Conservation (phyloP, 2,797 vertebrate genomes). For the Petrocephalus schoutedeni region DNA sequence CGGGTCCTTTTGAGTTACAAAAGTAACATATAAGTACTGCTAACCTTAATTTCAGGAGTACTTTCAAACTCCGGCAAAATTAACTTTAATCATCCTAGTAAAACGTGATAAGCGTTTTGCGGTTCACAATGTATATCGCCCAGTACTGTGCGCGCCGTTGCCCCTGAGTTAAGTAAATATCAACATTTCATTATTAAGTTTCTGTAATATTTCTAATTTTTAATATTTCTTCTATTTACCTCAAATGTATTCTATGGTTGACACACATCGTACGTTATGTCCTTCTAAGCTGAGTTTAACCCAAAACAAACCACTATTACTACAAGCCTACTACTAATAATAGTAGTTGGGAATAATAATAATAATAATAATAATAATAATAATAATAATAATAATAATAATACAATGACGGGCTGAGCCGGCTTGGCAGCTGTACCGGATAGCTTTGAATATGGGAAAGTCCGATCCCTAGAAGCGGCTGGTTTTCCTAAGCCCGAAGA, state of each 20-base stretch:
- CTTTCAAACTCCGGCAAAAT: background rate
- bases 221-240: background rate
- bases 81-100: background rate
- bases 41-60: too few species aligned
- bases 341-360: background rate
- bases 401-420: background rate
- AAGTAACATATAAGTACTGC: background rate
- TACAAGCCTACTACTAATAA: background rate
- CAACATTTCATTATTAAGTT: background rate
- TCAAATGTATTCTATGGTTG: background rate
- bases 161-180: background rate
- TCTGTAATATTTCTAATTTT: background rate
- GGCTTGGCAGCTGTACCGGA: background rate
- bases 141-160: background rate
- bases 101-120: background rate
- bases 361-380: background rate
- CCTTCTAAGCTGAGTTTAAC: background rate
- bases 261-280: background rate
- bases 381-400: background rate
- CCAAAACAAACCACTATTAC: background rate
- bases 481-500: slow-evolving; percentile 1
- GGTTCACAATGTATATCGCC: background rate
- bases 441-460: background rate
- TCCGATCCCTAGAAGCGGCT: slow-evolving; percentile 6
- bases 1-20: background rate